Evolutionary conservation across 2,888 invertebrate species (phyloP).

Genomic region (Spicauda simplicius): DNA sequence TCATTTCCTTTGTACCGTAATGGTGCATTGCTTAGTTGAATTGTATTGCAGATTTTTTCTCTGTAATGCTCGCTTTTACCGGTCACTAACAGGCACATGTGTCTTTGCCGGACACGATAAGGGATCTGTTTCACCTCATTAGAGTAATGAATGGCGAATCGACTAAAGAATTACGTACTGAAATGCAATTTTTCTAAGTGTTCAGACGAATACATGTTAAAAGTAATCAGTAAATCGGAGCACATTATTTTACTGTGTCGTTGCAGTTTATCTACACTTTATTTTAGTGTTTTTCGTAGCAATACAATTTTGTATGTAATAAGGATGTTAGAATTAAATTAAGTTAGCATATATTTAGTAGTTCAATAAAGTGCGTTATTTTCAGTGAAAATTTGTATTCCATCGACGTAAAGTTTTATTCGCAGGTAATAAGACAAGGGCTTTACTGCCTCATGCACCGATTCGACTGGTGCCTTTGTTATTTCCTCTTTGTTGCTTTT

Average conservation of each 20-base stretch:
- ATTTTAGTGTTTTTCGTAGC: no score
- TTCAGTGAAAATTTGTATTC: neutral
- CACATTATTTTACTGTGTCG: no score
- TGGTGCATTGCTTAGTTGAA: conserved; percentile 46
- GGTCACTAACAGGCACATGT: conserved; percentile 63
- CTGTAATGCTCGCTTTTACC: conserved; percentile 61
- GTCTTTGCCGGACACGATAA: conserved; percentile 52
- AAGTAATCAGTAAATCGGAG: no score
- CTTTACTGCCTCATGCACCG: conserved; percentile 66
- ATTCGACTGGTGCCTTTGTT: conserved; percentile 78
- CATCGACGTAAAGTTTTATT: neutral
- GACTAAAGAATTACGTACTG: no score
- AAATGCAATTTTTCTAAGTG: no score
- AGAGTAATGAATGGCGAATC: neutral
- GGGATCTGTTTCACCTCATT: conserved; percentile 1
- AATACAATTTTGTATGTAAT: no score
- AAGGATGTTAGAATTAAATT: no score
- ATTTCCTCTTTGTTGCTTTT: conserved; percentile 73
- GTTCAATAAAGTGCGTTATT: no score
- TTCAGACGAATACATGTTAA: no score
- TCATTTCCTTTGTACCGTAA: conserved; percentile 47
- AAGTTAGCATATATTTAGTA: no score
- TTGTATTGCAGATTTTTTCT: conserved; percentile 51
- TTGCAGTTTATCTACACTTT: no score
- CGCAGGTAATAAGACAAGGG: neutral